Base-by-base conservation (phyloP, 2,113 vertebrate genomes). In the Fregetta grallaria region DNA sequence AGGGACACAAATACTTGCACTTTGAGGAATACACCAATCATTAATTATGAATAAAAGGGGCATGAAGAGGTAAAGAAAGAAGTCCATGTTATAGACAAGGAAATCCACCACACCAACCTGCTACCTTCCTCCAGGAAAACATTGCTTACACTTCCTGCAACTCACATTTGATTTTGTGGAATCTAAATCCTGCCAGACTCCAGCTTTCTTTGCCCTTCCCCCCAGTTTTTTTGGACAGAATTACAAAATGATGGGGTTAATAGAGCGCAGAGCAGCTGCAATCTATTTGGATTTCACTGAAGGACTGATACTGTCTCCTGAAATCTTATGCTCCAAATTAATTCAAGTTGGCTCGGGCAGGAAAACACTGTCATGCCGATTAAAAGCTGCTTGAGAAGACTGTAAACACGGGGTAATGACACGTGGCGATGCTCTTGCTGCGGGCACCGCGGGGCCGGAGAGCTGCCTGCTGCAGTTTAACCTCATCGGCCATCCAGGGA, bases 191-290 rank as follows among this genome's bases (percentile, higher is more conserved):
- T 62, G 16, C 52, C 80, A 87, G 38, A 77, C 15, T 87, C 67
- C 34, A 82, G 58, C 8, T 88, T 88, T n/a, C 38, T 86, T 9
- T 85, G 81, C 58, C 70, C 81, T 94, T 78, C 62, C 52, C 23
- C 56, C 49, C 58, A 22, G 7, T 58, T 95, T 68, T 88, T 89
- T 80, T 20, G 34, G 85, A 8, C 22, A 58, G 49, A 88, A 76
- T 82, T 79, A 87, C 84, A 96, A 93, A 94, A 90, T 21, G 38
- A 87, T 53, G 55, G 83, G 62, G 58, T 75, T 92, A 90, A 91
- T 21, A 44, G 40, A 87, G 67, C 0, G 0, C 53, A 82, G 70
- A 94, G 78, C 74, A 94, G 91, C 85, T 93, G 90, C 63, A 90
- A 82, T 73, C 74, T 68, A 53, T 93, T 93, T 95, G 75, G 58